Base-by-base conservation (phyloP, 2,113 vertebrate genomes). In the Pagrus major region DNA sequence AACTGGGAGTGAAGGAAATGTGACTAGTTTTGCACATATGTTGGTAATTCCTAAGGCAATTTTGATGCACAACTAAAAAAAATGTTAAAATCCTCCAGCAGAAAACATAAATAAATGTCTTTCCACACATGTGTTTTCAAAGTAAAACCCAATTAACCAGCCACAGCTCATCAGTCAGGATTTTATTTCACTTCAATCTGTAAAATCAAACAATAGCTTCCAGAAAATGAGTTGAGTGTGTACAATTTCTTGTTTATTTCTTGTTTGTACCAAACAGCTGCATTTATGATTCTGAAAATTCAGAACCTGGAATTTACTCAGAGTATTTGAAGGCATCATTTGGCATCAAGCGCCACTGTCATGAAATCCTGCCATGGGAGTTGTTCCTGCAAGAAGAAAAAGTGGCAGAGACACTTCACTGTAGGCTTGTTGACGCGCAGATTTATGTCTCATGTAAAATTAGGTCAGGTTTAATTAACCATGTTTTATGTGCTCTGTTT, bases 401-500 rank as follows among this genome's bases (percentile, higher is more conserved):
- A 12, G 56, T 7, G 20, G 9, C 16, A 14, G 35, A 15, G 11
- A 15, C 7, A 6, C 5, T 39, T 23, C n/a, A 41, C 35, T 11
- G 21, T 37, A 9, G n/a, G 41, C 37, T 42, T 42, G 37, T 42
- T 3, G n/a, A 46, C 35, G 39, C 58, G 18, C 47, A 63, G 67
- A 74, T 73, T 77, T 67, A 84, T 71, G 58, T 67, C 74, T 69
- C 44, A 71, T 51, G 47, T 9, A 23, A 71, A 68, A 61, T 10
- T 9, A 20, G 21, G 47, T 74, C 35, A n/a, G 6, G 47, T 37
- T 42, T 59, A 29, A 31, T 33, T 16, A 16, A 7, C 3, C 35
- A 20, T 15, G 21, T 18, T 63, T 23, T 63, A 54, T 58, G 11
- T 35, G 41, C 12, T 29, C 58, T 25, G 44, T 44, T 76, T 37